Percentiles rank a stretch among this genome's conserved stretches.
Evolutionary conservation across 2,797 vertebrate genomes (phyloP).

Genomic region (Semotilus atromaculatus): DNA sequence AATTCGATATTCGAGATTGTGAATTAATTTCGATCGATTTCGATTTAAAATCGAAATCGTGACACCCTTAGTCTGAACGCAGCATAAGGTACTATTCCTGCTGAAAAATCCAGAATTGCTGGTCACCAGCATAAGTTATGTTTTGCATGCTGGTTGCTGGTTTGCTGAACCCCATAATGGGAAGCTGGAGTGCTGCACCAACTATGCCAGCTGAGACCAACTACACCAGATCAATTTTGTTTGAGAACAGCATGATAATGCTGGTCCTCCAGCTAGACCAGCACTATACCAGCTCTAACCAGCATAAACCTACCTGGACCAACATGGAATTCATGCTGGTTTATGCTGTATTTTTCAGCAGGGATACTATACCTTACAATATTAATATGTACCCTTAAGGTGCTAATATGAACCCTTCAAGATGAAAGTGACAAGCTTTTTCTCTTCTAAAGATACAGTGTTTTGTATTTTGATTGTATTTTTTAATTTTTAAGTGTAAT

Average conservation of each 20-base stretch:
- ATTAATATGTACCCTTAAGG: not conserved
- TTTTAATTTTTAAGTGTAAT: not conserved
- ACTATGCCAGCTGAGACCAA: not conserved
- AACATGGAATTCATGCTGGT: not conserved
- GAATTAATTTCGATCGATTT: no score
- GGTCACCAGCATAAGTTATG: not conserved
- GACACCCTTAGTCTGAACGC: no score
- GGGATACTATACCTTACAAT: not conserved
- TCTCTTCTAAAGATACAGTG: not conserved
- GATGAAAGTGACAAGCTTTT: conserved; percentile 9
- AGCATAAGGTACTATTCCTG: not conserved
- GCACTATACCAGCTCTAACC: not conserved
- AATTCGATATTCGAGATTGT: no score
- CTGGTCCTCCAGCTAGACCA: not conserved
- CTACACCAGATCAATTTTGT: not conserved
- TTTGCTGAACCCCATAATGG: not conserved
- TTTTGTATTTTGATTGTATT: not conserved
- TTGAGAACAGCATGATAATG: not conserved
- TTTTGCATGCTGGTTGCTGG: not conserved
- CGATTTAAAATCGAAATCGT: no score
- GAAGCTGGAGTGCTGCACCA: not conserved
- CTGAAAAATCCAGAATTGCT: not conserved
- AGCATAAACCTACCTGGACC: not conserved
- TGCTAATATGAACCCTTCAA: not conserved
- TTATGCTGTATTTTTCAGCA: not conserved